Conservation (phyloP, 2,888 invertebrate species). For the Halictus ligatus region DNA sequence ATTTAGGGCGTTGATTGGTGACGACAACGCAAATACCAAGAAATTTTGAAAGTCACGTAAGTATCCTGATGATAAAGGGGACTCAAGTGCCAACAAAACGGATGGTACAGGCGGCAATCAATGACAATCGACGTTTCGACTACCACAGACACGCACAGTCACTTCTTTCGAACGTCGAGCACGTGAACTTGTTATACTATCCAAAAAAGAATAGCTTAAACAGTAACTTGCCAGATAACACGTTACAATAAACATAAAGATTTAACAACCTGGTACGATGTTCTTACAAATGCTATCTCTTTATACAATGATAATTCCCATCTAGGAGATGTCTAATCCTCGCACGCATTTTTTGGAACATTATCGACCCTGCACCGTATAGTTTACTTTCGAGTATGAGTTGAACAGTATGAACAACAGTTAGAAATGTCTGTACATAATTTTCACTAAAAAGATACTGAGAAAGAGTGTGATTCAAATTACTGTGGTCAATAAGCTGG, state of each 20-base stretch:
- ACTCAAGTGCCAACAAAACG: slow-evolving; percentile 59
- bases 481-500: neutral
- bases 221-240: neutral
- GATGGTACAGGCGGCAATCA: slow-evolving; percentile 67
- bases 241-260: neutral
- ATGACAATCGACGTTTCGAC: slow-evolving; percentile 58
- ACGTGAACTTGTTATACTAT: neutral
- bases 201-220: neutral
- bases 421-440: neutral
- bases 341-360: no score
- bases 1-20: slow-evolving; percentile 7
- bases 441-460: neutral
- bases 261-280: neutral
- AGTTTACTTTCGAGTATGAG: neutral
- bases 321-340: neutral
- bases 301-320: neutral
- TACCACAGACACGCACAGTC: slow-evolving; percentile 29
- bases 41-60: slow-evolving; percentile 49
- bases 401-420: neutral
- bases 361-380: no score
- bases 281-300: neutral
- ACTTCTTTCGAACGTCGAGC: neutral
- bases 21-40: slow-evolving; percentile 6
- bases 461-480: neutral
- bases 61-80: slow-evolving; percentile 43